Evolutionary conservation across 2,888 invertebrate genomes (phyloP), one percentile per base, ranked within the genome.

Genomic region (Nasonia oneida): DNA sequence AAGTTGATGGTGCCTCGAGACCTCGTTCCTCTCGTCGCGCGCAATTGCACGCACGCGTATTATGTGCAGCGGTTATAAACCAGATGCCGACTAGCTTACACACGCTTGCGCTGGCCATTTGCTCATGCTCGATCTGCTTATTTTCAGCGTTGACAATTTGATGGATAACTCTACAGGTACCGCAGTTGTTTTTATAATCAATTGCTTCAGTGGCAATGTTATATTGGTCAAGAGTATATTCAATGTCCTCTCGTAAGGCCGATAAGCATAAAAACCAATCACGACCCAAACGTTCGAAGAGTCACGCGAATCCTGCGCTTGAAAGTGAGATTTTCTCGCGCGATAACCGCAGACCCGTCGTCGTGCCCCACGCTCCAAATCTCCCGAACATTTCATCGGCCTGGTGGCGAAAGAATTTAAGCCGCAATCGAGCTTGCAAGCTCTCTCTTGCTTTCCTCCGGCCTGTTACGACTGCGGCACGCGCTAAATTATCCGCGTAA

Each of bases 1-100:
- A 79, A 79, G 67, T 67, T 67, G 67, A 67, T 79, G n/a, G 42
- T 57, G 3, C 18, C 15, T 15, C 57, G 57, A 57, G 15, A 53
- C 53, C 57, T 57, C n/a, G n/a, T 57, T n/a, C 15, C 57, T 57
- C 57, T 57, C n/a, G 1, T 47, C 12, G 47, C 47, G 47, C 12
- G 12, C 12, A 47, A 47, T 12, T 47, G 42, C 8, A 10, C 10
- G 12, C 47, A 47, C 47, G 12, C 10, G 47, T 6, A 42, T 42
- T 42, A 42, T 42, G 42, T 42, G 42, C 42, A 37, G 42, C 47
- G 47, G 10, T 47, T 47, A 47, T 12, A 47, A 2, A 47, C 10
- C 47, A 47, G 47, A 47, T 47, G 12, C 47, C 10, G 47, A 47
- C 10, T 29, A 1, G 29, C 29, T 47, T 12, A 47, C 47, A 47